Evolutionary conservation across 2,113 vertebrate species (phyloP), one percentile per base, ranked within the genome.

Genomic region (Notiomystis cincta): DNA sequence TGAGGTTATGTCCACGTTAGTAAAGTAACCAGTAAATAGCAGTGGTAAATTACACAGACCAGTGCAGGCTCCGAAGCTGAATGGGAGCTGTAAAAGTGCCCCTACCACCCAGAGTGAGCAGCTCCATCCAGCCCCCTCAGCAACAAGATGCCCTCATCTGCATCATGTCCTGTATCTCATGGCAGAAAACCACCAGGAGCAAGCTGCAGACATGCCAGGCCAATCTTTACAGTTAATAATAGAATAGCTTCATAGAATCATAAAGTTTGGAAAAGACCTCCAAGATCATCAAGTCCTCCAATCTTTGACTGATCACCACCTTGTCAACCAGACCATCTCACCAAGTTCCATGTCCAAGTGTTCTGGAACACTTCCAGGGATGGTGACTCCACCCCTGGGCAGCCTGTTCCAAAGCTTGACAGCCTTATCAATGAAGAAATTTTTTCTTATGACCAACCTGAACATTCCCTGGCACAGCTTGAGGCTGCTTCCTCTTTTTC

Each of bases 91-190:
- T 12, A 7, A 8, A 45, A 15, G 15, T 25, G 44, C 17, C 58
- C 19, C 24, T 73, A 13, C 12, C n/a, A 38, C 10, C 8, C 23
- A 47, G 10, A 50, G 20, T 0, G 1, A 27, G 33, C 24, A 75
- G 17, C 19, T 70, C n/a, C 30, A 61, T 28, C 64, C 57, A 66
- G 15, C 4, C 19, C 27, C 37, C 11, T 40, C 4, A 33, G 28
- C 37, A 76, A 37, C 4, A 21, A 44, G 40, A 33, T 22, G 8
- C 8, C 27, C 30, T 6, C 4, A 23, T 25, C 31, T 62, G 37
- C 31, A 13, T 7, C 57, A 17, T 0, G 0, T 51, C 15, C 35
- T 51, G 8, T 37, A 17, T 48, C 27, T 62, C 51, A 7, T 11
- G 21, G 28, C 61, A 33, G 21, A 17, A 76, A 70, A 31, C 10